phyloP scores from a whole-genome alignment of 2,113 vertebrate species.

The Azemiops feae region DNA sequence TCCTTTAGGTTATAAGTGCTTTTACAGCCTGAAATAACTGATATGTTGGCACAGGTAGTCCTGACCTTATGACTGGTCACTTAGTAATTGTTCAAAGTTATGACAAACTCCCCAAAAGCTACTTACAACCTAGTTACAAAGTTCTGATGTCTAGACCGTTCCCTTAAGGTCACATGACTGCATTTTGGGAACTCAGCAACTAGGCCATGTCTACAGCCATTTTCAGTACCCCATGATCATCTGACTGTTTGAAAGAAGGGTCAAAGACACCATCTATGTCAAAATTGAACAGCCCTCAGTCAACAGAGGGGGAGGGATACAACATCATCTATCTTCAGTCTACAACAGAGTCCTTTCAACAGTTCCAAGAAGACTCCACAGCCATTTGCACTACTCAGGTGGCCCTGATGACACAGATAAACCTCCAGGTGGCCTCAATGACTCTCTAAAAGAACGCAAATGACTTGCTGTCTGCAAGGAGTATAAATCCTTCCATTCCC shows the following conservation, averaged over 20 bases:
- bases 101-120: background rate
- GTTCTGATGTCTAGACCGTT: background rate
- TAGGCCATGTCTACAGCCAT: background rate
- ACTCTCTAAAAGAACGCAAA: no score
- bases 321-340: no score
- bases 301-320: no score
- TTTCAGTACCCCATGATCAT: background rate
- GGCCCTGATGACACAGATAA: no score
- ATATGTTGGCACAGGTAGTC: background rate
- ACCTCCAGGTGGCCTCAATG: no score
- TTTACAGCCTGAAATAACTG: background rate
- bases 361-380: no score
- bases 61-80: background rate
- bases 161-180: background rate
- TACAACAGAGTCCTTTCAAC: no score
- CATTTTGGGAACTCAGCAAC: background rate
- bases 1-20: background rate
- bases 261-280: no score
- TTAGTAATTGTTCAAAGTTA: background rate
- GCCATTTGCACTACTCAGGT: no score
- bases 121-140: background rate
- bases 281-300: no score
- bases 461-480: no score
- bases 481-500: no score
- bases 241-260: background rate